Evolutionary conservation across 2,113 vertebrate species (phyloP).

Genomic region (Zosterops pallidus): DNA sequence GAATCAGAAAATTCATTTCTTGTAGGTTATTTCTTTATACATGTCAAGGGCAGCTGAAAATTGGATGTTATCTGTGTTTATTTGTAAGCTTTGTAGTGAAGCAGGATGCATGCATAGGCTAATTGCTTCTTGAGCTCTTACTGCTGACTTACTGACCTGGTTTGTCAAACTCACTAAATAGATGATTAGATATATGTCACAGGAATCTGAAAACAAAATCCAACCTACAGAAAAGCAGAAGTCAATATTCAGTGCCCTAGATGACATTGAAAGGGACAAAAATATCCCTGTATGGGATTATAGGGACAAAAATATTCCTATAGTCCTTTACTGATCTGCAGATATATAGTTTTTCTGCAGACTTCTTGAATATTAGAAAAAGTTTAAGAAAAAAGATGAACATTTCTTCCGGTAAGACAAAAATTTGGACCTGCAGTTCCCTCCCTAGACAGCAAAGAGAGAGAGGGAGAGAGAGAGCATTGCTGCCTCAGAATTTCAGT

Average conservation of each 20-base stretch:
- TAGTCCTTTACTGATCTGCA: neutral
- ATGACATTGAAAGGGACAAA: neutral
- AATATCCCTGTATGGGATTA: neutral
- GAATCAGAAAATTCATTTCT: neutral
- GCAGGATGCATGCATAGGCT: neutral
- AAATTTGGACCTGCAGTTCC: neutral
- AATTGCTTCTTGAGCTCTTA: neutral
- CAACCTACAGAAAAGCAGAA: neutral
- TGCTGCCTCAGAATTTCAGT: neutral
- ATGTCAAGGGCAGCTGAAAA: neutral
- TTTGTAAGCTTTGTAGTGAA: neutral
- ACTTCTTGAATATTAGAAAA: neutral
- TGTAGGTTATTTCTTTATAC: neutral
- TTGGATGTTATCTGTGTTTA: neutral
- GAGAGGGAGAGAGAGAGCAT: neutral
- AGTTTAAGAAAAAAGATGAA: neutral
- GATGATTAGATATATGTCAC: neutral
- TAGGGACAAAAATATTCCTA: neutral
- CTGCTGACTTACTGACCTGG: neutral
- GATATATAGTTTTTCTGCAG: neutral
- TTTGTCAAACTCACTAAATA: neutral
- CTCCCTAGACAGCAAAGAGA: neutral
- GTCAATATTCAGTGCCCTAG: neutral
- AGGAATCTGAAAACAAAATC: neutral
- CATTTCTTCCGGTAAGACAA: neutral